Evolutionary conservation across 23 tunicate species (phyloP).

Genomic region (Botrylloides violaceus): DNA sequence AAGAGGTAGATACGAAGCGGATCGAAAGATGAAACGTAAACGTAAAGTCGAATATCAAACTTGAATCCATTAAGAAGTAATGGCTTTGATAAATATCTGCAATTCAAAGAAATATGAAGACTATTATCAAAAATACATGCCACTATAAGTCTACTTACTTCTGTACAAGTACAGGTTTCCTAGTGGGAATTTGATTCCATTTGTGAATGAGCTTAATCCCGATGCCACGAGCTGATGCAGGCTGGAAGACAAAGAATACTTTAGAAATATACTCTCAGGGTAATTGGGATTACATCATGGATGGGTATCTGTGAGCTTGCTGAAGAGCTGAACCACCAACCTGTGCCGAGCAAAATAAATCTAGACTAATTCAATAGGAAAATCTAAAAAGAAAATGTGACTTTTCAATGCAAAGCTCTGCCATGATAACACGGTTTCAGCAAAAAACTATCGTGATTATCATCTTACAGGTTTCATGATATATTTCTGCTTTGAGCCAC

Average conservation of each 20-base stretch:
- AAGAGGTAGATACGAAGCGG: constrained; percentile 86
- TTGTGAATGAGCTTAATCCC: constrained; percentile 83
- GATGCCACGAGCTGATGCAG: constrained; percentile 98
- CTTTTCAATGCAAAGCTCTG: too few species aligned
- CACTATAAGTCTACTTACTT: constrained; percentile 40
- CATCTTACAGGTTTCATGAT: constrained; percentile 90
- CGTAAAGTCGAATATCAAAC: constrained; percentile 89
- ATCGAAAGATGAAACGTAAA: constrained; percentile 88
- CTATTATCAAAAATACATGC: neutral
- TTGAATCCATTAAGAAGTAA: constrained; percentile 86
- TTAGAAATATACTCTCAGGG: too few species aligned
- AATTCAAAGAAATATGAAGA: neutral
- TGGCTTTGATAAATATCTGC: constrained; percentile 78
- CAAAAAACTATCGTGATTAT: neutral
- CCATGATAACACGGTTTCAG: too few species aligned
- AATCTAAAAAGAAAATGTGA: too few species aligned
- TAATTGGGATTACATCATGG: too few species aligned
- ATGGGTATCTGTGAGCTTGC: too few species aligned
- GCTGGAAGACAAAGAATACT: constrained; percentile 27
- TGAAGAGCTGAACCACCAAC: too few species aligned
- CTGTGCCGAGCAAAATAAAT: too few species aligned
- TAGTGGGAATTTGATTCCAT: constrained; percentile 85
- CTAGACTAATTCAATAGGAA: too few species aligned
- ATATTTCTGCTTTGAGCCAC: constrained; percentile 61
- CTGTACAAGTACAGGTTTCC: constrained; percentile 80